Conservation (phyloP, 37 sponge, comb jelly and placozoan species). For the Ephydatia muelleri region DNA sequence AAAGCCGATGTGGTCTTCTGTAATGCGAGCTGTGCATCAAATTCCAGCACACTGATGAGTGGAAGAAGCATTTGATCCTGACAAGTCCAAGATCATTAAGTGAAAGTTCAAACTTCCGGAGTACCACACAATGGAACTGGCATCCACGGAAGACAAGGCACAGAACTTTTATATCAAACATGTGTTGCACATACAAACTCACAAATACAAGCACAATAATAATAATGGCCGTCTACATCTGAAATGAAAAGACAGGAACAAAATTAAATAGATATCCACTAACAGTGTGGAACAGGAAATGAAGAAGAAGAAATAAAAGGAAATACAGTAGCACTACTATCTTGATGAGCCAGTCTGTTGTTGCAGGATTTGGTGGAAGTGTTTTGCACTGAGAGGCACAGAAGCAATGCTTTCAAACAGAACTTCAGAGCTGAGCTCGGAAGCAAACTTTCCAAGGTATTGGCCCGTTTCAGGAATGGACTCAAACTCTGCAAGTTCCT, state of each 20-base stretch:
- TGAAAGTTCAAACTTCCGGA: too few relatives aligned
- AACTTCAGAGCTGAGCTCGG: slow-evolving; percentile 52
- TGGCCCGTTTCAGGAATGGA: slow-evolving; percentile 78
- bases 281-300: not conserved
- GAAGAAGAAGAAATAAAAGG: not conserved
- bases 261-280: not conserved
- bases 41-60: too few relatives aligned
- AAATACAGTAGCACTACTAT: not conserved
- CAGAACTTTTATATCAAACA: too few relatives aligned
- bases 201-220: slow-evolving; percentile 4
- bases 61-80: too few relatives aligned
- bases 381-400: slow-evolving; percentile 63
- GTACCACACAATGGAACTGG: too few relatives aligned
- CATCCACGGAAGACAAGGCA: too few relatives aligned
- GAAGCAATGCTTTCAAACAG: slow-evolving; percentile 68
- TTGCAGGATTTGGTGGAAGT: slow-evolving; percentile 53
- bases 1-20: too few relatives aligned
- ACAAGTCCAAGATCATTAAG: too few relatives aligned
- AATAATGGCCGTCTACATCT: not conserved
- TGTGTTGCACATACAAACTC: too few relatives aligned
- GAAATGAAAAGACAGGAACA: not conserved
- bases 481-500: slow-evolving; percentile 60
- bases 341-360: slow-evolving; percentile 18
- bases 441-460: slow-evolving; percentile 75
- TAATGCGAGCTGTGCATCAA: too few relatives aligned